Base-by-base conservation (phyloP, 1,140 invertebrate species). In the Hypothenemus hampei region DNA sequence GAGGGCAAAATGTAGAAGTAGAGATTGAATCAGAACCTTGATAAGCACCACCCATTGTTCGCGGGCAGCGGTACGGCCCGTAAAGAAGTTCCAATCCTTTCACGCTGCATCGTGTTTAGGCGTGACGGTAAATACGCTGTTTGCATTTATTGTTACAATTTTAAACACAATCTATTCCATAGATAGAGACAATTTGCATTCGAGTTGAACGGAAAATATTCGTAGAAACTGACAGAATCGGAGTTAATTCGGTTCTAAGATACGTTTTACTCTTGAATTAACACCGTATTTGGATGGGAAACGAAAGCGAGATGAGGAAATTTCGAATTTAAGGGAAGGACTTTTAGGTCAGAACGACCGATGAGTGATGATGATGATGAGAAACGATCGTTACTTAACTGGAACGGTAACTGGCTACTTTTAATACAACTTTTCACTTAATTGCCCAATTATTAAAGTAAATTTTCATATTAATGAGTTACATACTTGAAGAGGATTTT, bases 31-130 rank as follows among this genome's bases (percentile, higher is more conserved):
- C 58, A 53, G 45, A n/a, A n/a, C 51, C 47, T 39, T 55, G 57
- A 56, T 50, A 56, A 44, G 58, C 48, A 56, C 58, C 58, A 56
- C 58, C 58, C 58, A 60, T 56, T 56, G 52, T 56, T 50, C 52
- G 15, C n/a, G n/a, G n/a, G n/a, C 46, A 51, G 58, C 35, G 44
- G 52, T 51, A 49, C 58, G 36, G 48, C 52, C n/a, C 47, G 33
- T 26, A 50, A 44, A 53, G 46, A 54, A 33, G 37, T 54, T 39
- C 33, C 44, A 40, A 60, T 60, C 57, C 51, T 59, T 59, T 59
- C 57, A 59, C 50, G 58, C 36, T 44, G 41, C 35, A 46, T 60
- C 58, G 58, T 60, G 58, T 44, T 45, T 60, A 60, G 58, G 58
- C 58, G 58, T 60, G 58, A 56, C 58, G 31, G 45, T 41, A 57